A percentile compares a stretch with the other conserved stretches of the same genome.
Evolutionary conservation across 2,888 invertebrate species (phyloP).

Genomic region (Junonia oenone): DNA sequence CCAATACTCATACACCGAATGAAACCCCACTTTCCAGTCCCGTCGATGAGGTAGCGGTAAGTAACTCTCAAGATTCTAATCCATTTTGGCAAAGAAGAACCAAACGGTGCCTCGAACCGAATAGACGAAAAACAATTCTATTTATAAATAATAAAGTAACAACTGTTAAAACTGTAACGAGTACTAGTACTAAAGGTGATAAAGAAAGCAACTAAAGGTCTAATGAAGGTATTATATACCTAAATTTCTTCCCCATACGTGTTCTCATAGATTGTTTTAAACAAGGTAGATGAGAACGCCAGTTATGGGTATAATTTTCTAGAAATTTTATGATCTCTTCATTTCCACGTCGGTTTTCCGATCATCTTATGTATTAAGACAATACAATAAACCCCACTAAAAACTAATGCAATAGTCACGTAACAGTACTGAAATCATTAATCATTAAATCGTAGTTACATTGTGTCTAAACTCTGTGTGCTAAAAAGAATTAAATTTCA

Average conservation of each 20-base stretch:
- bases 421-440: conserved; percentile 26
- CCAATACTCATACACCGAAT: conserved; percentile 39
- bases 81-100: conserved; percentile 71
- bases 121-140: conserved; percentile 71
- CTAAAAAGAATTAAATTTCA: conserved; percentile 13
- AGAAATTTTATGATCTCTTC: conserved; percentile 58
- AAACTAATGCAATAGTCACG: conserved; percentile 25
- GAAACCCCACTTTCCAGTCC: conserved; percentile 45
- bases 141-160: conserved; percentile 73
- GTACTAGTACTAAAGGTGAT: conserved; percentile 35
- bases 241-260: conserved; percentile 37
- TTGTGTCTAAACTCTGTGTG: conserved; percentile 24
- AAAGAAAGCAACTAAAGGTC: conserved; percentile 37
- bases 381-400: conserved; percentile 11
- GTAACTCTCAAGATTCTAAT: conserved; percentile 67
- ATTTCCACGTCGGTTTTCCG: conserved; percentile 26
- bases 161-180: conserved; percentile 45
- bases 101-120: conserved; percentile 64
- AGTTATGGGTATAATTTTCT: conserved; percentile 46
- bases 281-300: conserved; percentile 62
- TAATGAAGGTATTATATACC: conserved; percentile 35
- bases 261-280: conserved; percentile 68
- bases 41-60: conserved; percentile 52
- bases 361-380: conserved; percentile 12
- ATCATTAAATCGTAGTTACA: conserved; percentile 17